These are phyloP conservation scores for Ommatoiulus sabulosus DNA, from an alignment of 2,888 invertebrate species.

Conservation along the genomic window DNA sequence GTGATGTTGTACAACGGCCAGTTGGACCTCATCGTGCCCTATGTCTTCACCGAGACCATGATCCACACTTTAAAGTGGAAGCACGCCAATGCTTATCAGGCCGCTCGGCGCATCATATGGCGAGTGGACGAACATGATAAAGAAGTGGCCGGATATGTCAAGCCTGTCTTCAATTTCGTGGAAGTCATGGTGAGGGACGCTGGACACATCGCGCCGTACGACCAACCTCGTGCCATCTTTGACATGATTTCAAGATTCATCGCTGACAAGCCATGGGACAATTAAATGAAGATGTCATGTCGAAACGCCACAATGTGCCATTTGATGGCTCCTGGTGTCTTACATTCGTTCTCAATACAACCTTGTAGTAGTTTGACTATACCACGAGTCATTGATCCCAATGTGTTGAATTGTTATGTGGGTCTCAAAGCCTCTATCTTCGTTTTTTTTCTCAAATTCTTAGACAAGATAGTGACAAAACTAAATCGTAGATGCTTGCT, in stretches of 20 bases:
- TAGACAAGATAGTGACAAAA: no score
- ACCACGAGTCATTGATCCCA: neutral
- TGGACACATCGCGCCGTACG: conserved; percentile 84
- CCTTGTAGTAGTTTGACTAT: neutral
- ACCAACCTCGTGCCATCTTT: conserved; percentile 82
- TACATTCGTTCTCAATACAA: neutral
- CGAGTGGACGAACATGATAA: conserved; percentile 65
- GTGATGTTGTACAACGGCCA: conserved; percentile 85
- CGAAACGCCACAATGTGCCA: neutral
- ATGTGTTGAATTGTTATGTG: no score
- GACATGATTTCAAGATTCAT: conserved; percentile 80
- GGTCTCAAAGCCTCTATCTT: no score
- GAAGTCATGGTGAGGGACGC: conserved; percentile 82
- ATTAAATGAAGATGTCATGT: neutral
- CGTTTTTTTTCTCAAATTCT: neutral
- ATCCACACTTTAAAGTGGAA: conserved; percentile 64
- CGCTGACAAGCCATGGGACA: conserved; percentile 68
- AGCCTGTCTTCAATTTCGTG: conserved; percentile 77
- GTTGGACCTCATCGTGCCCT: conserved; percentile 76
- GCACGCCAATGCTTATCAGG: conserved; percentile 29
- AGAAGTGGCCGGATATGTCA: conserved; percentile 79
- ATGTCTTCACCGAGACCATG: conserved; percentile 55
- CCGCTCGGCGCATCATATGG: conserved; percentile 60
- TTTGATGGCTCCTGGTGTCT: neutral
- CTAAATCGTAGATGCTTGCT: no score